phyloP scores from a whole-genome alignment of 2,888 invertebrate species.

The Sminthurinus aureus region DNA sequence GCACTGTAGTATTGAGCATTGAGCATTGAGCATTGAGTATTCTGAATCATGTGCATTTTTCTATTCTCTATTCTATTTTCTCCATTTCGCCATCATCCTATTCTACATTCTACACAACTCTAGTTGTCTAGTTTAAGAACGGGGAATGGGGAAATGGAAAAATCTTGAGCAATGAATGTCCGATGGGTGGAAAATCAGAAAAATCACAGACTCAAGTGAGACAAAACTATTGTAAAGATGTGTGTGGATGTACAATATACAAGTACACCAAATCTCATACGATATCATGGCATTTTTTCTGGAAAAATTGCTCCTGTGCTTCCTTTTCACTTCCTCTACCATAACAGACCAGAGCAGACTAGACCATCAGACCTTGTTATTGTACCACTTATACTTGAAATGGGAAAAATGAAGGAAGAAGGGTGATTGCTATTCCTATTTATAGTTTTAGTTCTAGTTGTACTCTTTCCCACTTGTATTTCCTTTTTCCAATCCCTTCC shows the following conservation, averaged over 20 bases:
- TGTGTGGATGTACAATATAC: background rate
- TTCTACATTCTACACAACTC: too few species aligned
- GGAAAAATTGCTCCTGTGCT: background rate
- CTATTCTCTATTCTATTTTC: background rate
- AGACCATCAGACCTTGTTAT: too few species aligned
- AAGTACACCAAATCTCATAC: background rate
- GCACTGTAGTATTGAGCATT: background rate
- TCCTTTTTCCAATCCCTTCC: background rate
- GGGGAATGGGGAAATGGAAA: background rate
- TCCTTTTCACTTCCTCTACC: background rate
- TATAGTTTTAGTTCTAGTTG: background rate
- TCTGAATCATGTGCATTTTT: too few species aligned
- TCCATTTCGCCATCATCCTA: too few species aligned
- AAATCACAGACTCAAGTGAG: slow-evolving; percentile 2
- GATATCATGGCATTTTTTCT: background rate
- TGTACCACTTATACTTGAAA: too few species aligned
- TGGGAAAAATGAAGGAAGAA: too few species aligned
- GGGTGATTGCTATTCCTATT: background rate
- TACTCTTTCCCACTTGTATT: background rate
- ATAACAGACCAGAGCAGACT: too few species aligned
- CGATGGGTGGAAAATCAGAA: background rate
- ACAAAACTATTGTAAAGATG: background rate
- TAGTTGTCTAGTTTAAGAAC: background rate
- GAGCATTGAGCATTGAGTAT: too few species aligned
- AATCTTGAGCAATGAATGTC: slow-evolving; percentile 31